Conservation (phyloP, 2,888 invertebrate species). For the Catocala sponsa region DNA sequence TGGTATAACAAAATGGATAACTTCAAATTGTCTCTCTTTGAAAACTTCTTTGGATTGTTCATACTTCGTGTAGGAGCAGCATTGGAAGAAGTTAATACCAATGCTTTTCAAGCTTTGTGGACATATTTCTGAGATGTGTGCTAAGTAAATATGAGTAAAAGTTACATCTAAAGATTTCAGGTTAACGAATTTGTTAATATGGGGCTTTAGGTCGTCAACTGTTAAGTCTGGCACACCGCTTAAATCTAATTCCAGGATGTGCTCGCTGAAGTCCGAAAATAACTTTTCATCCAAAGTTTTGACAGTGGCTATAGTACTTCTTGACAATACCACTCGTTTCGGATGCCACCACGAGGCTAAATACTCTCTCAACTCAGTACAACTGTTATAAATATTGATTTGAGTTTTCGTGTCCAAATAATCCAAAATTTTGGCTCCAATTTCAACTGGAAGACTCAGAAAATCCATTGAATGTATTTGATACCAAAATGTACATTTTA, state of each 20-base stretch:
- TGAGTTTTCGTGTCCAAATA: slow-evolving; percentile 50
- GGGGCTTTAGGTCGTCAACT: slow-evolving; percentile 46
- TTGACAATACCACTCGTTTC: slow-evolving; percentile 50
- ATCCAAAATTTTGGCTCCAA: slow-evolving; percentile 50
- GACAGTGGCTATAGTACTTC: slow-evolving; percentile 50
- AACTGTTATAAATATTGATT: slow-evolving; percentile 49
- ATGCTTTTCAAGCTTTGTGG: slow-evolving; percentile 53
- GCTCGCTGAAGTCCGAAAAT: slow-evolving; percentile 46
- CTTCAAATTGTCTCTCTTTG: slow-evolving; percentile 47
- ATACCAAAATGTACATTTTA: no score
- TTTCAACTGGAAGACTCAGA: slow-evolving; percentile 54
- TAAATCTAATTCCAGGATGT: slow-evolving; percentile 55
- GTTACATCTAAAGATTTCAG: slow-evolving; percentile 59
- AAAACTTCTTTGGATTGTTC: slow-evolving; percentile 48
- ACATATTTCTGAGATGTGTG: slow-evolving; percentile 55
- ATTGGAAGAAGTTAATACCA: slow-evolving; percentile 61
- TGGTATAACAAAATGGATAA: slow-evolving; percentile 59
- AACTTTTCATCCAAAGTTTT: slow-evolving; percentile 50
- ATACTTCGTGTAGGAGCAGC: no score
- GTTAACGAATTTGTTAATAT: slow-evolving; percentile 46
- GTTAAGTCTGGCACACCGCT: slow-evolving; percentile 57
- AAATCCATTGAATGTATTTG: slow-evolving; percentile 42
- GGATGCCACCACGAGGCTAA: slow-evolving; percentile 55
- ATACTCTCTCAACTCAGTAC: slow-evolving; percentile 46
- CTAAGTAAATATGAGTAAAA: slow-evolving; percentile 59